Evolutionary conservation across 2,888 invertebrate species (phyloP).

Genomic region (Belgica antarctica): DNA sequence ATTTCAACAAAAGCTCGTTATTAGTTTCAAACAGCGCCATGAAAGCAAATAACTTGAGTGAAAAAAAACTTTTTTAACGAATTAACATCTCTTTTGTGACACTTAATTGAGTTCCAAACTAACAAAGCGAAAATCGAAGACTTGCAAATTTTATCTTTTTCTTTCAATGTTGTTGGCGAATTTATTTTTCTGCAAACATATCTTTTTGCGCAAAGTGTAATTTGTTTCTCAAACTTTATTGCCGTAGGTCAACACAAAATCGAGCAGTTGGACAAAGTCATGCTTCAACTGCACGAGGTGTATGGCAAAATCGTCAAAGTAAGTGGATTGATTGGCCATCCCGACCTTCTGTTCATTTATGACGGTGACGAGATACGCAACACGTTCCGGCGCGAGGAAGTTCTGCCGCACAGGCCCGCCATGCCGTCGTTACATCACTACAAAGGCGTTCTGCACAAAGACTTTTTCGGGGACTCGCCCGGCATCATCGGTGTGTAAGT

Average conservation of each 20-base stretch:
- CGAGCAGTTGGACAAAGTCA: conserved; percentile 56
- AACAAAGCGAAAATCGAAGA: no score
- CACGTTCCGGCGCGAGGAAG: conserved; percentile 68
- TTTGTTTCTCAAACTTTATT: no score
- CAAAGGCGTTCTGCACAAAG: conserved; percentile 65
- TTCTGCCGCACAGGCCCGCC: conserved; percentile 66
- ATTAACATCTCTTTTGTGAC: no score
- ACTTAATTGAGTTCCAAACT: no score
- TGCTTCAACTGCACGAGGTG: conserved; percentile 59
- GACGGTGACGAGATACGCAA: conserved; percentile 70
- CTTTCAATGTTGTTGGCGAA: no score
- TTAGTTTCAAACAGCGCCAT: no score
- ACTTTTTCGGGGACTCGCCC: conserved; percentile 69
- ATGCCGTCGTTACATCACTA: conserved; percentile 73
- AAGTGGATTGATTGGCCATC: conserved; percentile 71
- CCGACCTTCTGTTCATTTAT: conserved; percentile 70
- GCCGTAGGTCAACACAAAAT: conserved; percentile 57
- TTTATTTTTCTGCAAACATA: no score
- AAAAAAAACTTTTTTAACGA: no score
- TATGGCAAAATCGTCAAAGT: conserved; percentile 65
- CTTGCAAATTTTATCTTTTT: no score
- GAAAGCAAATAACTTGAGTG: no score
- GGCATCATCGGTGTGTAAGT: conserved; percentile 76
- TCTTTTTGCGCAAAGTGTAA: no score
- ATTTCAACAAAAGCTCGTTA: no score